Percentiles rank a stretch among this genome's conserved stretches.
These are phyloP conservation scores for Cataglyphis albicans DNA, from an alignment of 2,888 invertebrate genomes.

Conservation along the genomic window DNA sequence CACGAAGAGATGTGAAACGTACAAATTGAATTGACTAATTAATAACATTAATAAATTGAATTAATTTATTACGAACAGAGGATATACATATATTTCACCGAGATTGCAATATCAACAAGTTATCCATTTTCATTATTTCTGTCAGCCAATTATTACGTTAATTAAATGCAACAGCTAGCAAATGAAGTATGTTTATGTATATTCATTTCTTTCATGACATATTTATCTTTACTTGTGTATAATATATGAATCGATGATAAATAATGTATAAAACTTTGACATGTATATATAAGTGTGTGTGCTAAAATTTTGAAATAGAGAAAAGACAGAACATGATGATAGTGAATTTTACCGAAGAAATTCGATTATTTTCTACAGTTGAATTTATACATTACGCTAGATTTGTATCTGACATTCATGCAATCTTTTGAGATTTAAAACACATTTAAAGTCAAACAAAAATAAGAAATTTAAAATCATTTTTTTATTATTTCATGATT, in stretches of 20 bases:
- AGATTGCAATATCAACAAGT: conserved; percentile 54
- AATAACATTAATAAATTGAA: conserved; percentile 45
- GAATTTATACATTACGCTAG: conserved; percentile 31
- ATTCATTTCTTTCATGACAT: conserved; percentile 23
- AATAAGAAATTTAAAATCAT: neutral
- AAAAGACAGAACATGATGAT: conserved; percentile 8
- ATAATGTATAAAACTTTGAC: neutral
- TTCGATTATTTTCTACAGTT: conserved; percentile 13
- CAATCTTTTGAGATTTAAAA: conserved; percentile 30
- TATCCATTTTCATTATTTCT: conserved; percentile 55
- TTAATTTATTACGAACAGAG: conserved; percentile 45
- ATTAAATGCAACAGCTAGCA: conserved; percentile 46
- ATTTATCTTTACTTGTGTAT: neutral
- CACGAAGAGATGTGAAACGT: conserved; percentile 9
- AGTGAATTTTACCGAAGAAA: conserved; percentile 30
- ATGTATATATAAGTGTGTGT: neutral
- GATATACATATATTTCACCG: conserved; percentile 19
- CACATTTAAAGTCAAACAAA: neutral
- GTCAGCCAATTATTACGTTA: conserved; percentile 40
- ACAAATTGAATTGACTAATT: conserved; percentile 48
- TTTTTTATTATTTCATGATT: neutral
- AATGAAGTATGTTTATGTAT: conserved; percentile 32
- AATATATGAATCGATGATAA: neutral
- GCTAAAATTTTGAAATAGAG: conserved; percentile 23
- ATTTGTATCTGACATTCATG: conserved; percentile 12